Evolutionary conservation across 2,797 vertebrate species (phyloP).

Genomic region (Mormyrus hasselquistii): DNA sequence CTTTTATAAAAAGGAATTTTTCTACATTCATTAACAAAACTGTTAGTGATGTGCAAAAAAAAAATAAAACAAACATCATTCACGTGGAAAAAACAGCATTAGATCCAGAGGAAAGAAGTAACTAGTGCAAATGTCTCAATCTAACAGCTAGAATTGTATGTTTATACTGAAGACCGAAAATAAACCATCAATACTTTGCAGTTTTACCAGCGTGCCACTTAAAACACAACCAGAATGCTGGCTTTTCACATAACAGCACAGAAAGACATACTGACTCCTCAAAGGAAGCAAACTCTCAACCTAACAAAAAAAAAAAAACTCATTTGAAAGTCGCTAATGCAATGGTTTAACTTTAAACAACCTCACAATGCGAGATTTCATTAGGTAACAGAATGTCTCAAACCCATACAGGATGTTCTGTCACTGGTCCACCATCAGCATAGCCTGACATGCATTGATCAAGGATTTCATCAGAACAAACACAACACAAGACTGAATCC

Average conservation of each 20-base stretch:
- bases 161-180: neutral
- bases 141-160: neutral
- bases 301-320: neutral
- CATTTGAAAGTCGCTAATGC: neutral
- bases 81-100: neutral
- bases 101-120: neutral
- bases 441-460: neutral
- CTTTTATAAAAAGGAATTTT: neutral
- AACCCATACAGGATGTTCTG: neutral
- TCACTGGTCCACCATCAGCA: neutral
- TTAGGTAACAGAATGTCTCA: neutral
- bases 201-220: neutral
- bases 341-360: neutral
- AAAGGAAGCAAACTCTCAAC: neutral
- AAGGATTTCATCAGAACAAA: neutral
- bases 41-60: neutral
- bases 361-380: neutral
- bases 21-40: neutral
- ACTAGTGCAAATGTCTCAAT: neutral
- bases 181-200: neutral
- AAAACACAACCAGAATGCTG: neutral
- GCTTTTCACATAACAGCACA: neutral
- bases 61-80: neutral
- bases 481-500: neutral
- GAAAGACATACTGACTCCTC: neutral